phyloP scores from a whole-genome alignment of 2,888 invertebrate genomes.

The Lasioglossum malachurum region DNA sequence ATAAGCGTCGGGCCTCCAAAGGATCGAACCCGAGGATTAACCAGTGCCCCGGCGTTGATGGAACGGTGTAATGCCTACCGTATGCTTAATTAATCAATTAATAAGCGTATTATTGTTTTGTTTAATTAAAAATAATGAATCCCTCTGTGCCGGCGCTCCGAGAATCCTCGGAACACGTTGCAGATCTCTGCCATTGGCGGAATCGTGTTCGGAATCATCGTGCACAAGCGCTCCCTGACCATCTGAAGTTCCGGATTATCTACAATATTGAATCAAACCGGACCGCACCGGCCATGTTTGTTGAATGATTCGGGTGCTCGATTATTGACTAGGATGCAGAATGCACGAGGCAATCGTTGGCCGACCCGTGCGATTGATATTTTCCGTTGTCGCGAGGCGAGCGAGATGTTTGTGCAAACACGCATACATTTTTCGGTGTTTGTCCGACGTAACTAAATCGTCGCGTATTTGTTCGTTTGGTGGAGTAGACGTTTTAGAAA shows the following conservation, averaged over 20 bases:
- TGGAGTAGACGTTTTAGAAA: background rate
- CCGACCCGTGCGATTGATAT: background rate
- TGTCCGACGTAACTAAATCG: background rate
- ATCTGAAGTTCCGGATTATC: background rate
- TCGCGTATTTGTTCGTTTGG: background rate
- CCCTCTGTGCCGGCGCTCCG: constrained; percentile 53
- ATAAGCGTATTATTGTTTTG: constrained; percentile 78
- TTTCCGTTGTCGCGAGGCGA: background rate
- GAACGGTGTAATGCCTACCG: constrained; percentile 68
- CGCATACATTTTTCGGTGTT: background rate
- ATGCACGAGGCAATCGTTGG: background rate
- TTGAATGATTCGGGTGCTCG: background rate
- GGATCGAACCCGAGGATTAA: constrained; percentile 68
- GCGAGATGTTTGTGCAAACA: background rate
- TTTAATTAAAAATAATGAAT: constrained; percentile 80
- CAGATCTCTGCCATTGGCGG: constrained; percentile 28
- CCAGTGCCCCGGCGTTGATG: constrained; percentile 60
- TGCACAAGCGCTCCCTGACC: background rate
- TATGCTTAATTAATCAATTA: constrained; percentile 79
- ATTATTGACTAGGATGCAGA: background rate
- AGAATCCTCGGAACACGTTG: constrained; percentile 34
- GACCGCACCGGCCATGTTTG: background rate
- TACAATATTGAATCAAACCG: background rate
- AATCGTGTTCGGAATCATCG: constrained; percentile 54
- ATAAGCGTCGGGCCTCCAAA: constrained; percentile 64